Base-by-base conservation (phyloP, 1,140 invertebrate genomes). In the Mya arenaria region DNA sequence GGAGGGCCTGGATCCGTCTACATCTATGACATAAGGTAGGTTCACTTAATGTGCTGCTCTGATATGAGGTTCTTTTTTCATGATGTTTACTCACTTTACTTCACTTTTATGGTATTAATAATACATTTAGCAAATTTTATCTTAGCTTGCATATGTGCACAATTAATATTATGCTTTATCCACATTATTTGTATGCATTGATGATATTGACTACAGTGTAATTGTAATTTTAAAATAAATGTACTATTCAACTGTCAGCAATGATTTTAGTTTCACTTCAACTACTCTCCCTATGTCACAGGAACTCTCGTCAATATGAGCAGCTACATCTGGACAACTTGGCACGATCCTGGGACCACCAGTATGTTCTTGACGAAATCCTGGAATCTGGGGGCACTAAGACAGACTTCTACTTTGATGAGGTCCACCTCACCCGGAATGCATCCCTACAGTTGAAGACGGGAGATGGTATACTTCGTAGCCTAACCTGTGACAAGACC, bases 1-100 rank as follows among this genome's bases (percentile, higher is more conserved):
- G 89, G 89, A 19, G 88, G 89, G 55, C 89, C 89, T 17, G 89
- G 87, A 13, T 85, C 84, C 23, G 84, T 85, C 0, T 90, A 87
- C 39, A 84, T 90, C 13, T 39, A 87, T 58, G 89, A 90, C 63
- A 86, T 79, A 0, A 78, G 85, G 30, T 83, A 19, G 4, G 6
- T 56, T 56, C 28, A 6, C 55, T 56, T 4, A 6, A 23, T 19
- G n/a, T 23, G 5, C n/a, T 48, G n/a, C 10, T n/a, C n/a, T 48
- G n/a, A 48, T 48, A 13, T 13, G n/a, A 13, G n/a, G 10, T 48
- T 48, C 44, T n/a, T 48, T 48, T 48, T 48, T 10, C 44, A 13
- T 48, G 10, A 48, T 48, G n/a, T 48, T n/a, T 48, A 48, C n/a
- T 48, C 44, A 13, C 10, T 48, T 13, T n/a, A 48, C 10, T 48